Conservation (phyloP, 2,113 vertebrate genomes). For the Lasiurus cinereus region DNA sequence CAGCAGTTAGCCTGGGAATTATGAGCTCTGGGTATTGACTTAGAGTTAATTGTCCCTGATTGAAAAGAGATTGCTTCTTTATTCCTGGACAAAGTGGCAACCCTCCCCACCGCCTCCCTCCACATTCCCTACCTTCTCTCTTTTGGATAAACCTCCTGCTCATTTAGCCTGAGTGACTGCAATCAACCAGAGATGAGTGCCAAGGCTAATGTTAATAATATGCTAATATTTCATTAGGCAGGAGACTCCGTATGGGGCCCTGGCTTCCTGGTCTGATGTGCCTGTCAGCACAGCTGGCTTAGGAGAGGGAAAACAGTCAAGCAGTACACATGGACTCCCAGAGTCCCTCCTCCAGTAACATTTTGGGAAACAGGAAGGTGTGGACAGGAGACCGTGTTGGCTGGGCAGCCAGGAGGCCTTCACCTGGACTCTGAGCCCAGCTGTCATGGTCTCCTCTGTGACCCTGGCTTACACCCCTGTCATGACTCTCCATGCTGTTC, state of each 20-base stretch:
- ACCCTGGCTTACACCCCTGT: rapidly evolving
- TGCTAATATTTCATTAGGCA: conserved; percentile 96
- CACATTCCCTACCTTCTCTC: conserved; percentile 61
- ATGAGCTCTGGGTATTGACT: conserved; percentile 57
- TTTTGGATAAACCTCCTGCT: conserved; percentile 90
- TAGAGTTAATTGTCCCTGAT: conserved; percentile 82
- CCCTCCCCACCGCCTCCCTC: conserved; percentile 52
- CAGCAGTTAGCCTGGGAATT: neutral
- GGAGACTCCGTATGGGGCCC: conserved; percentile 85
- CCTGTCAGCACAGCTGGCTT: conserved; percentile 80
- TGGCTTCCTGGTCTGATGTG: conserved; percentile 87
- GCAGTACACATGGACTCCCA: neutral
- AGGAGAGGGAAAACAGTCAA: neutral
- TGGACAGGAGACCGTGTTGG: too few relatives aligned
- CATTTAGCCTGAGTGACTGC: conserved; percentile 89
- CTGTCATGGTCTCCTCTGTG: neutral
- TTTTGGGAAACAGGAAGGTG: neutral
- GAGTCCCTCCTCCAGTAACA: neutral
- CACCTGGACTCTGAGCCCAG: neutral
- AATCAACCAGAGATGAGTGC: conserved; percentile 90
- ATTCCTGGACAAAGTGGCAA: conserved; percentile 22
- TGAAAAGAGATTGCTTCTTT: conserved; percentile 79
- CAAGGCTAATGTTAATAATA: conserved; percentile 91
- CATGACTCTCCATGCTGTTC: neutral
- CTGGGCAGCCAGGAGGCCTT: neutral